phyloP scores from a whole-genome alignment of 1,140 invertebrate species.

The Armadillidium nasatum region DNA sequence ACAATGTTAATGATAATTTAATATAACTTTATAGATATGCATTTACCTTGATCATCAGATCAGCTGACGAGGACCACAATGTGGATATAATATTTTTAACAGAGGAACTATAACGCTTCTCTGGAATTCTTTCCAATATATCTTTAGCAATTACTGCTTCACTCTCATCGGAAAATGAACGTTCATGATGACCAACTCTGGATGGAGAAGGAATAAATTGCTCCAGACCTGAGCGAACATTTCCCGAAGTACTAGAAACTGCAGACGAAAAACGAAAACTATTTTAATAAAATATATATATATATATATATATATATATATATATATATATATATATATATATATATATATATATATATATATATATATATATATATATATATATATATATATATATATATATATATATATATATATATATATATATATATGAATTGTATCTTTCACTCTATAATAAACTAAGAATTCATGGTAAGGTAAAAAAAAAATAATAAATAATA shows the following conservation, averaged over 20 bases:
- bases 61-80: slow-evolving; percentile 57
- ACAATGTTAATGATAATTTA: too few relatives aligned
- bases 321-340: not conserved
- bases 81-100: slow-evolving; percentile 68
- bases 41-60: slow-evolving; percentile 54
- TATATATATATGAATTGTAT: not conserved
- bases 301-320: not conserved
- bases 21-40: too few relatives aligned
- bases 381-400: not conserved
- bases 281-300: too few relatives aligned
- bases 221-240: slow-evolving; percentile 11
- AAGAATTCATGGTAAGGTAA: too few relatives aligned
- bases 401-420: not conserved
- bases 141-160: slow-evolving; percentile 26
- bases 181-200: slow-evolving; percentile 46
- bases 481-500: too few relatives aligned
- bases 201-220: slow-evolving; percentile 22
- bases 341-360: not conserved
- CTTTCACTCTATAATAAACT: too few relatives aligned
- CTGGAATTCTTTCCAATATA: slow-evolving; percentile 26
- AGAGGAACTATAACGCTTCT: slow-evolving; percentile 48
- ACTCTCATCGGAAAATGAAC: slow-evolving; percentile 46
- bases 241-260: slow-evolving; percentile 47
- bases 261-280: slow-evolving; percentile 7
- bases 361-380: not conserved